phyloP scores from a whole-genome alignment of 2,113 vertebrate species.

The Gymnocephalus cernua region DNA sequence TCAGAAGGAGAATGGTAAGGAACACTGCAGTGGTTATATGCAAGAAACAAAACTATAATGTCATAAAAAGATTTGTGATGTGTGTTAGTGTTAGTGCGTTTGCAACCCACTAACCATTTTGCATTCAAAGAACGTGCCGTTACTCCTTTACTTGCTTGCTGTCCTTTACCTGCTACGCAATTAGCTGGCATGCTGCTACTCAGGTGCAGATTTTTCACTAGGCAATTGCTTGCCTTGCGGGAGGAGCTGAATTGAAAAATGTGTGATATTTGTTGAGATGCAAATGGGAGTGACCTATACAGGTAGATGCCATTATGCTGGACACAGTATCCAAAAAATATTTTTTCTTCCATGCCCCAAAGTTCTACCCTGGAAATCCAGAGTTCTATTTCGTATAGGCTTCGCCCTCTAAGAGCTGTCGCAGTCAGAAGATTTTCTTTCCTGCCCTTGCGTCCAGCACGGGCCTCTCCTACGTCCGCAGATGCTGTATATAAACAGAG shows the following conservation, averaged over 20 bases:
- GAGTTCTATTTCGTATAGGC: no score
- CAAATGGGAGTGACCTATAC: background rate
- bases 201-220: background rate
- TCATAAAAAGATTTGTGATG: background rate
- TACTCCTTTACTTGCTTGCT: background rate
- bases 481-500: no score
- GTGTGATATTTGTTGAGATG: background rate
- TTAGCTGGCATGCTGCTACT: background rate
- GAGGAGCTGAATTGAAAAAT: no score
- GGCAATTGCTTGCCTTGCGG: background rate
- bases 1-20: constrained; percentile 75
- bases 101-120: background rate
- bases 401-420: no score
- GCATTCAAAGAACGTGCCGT: background rate
- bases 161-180: background rate
- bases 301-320: no score
- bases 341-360: no score
- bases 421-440: no score
- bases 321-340: background rate
- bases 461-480: no score
- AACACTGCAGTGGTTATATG: background rate
- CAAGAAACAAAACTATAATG: background rate
- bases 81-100: no score
- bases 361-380: no score
- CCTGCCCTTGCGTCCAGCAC: no score